Evolutionary conservation across 2,888 invertebrate species (phyloP), one percentile per base, ranked within the genome.

Genomic region (Theretra japonica): DNA sequence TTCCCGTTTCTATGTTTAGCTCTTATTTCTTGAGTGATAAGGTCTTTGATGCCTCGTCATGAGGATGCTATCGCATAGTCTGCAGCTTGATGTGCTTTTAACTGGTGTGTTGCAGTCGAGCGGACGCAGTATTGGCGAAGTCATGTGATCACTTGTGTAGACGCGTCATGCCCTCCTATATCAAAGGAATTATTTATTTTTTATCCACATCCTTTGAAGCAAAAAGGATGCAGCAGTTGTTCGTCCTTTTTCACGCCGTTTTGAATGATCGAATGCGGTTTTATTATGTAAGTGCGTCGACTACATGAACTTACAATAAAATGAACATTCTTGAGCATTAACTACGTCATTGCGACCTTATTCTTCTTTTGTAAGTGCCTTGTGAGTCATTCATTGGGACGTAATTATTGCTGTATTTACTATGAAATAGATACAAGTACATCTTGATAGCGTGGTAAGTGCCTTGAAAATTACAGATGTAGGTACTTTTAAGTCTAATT

Each of bases 41-140:
- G 21, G 41, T 41, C 21, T n/a, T 11, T 41, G 30, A 41, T 62
- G 7, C 21, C n/a, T 41, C 11, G 62, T 30, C 30, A 19, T 60
- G 60, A 30, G 60, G 19, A 7, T 30, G 25, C 33, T 30, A 3
- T 21, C 33, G 21, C 41, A 21, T 8, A 30, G 62, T 48, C 41
- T 8, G 48, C 17, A 65, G 23, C 17, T 48, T 21, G 48, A 48
- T 25, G 48, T 62, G 74, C 75, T 75, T 56, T 72, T 74, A 79
- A 80, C 80, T 77, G 77, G 78, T 75, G 72, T 76, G 81, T 48
- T 77, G 76, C 79, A 75, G 75, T 72, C 77, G 78, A 74, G 73
- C 75, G 72, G 69, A 73, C 75, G 74, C 78, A 76, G 70, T 76
- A 75, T 78, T 78, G 73, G 72, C 73, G 76, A 23, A 41, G 48